Base-by-base conservation (phyloP, 2,797 vertebrate species). In the Astyanax mexicanus region DNA sequence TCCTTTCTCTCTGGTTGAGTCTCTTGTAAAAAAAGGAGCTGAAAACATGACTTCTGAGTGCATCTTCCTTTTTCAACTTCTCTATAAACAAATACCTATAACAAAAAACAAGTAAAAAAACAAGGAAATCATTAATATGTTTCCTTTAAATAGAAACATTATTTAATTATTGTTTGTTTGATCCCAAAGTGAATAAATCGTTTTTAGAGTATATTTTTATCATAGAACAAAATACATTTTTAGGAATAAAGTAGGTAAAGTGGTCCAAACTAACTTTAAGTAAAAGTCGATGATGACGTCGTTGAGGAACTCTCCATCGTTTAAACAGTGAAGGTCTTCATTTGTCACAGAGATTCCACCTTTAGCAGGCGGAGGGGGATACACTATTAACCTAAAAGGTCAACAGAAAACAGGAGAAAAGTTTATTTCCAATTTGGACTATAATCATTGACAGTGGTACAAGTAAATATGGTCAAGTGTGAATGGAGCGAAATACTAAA, bases 271-370 rank as follows among this genome's bases (percentile, higher is more conserved):
- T 96, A 85, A 99, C 97, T 99, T 99, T 90, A 99, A 95, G 95
- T 99, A 99, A 92, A 99, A 99, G 93, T 99, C 98, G 86, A 99
- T 97, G 88, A 99, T 99, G 82, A 99, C 98, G 74, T 99, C 98
- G 69, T 99, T 99, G 44, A 99, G 94, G 92, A 99, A 99, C 77
- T 99, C 98, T 80, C 97, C 97, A 75, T 98, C 96, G 67, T 93
- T 98, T 84, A 99, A 94, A 89, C 98, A 99, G 91, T 98, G 96
- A 68, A 99, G 96, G 90, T 99, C 98, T 88, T 99, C 98, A 1
- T 98, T 99, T 32, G 97, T 99, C 81, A 99, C 98, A 0, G 94
- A 95, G 69, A 99, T 99, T 32, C 97, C 98, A 13, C 98, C 97
- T 90, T 97, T 99, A 85, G 98, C 94, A 37, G 97, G 98, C 84